These are phyloP conservation scores for Portunus trituberculatus DNA, from an alignment of 1,140 invertebrate species.

Conservation along the genomic window DNA sequence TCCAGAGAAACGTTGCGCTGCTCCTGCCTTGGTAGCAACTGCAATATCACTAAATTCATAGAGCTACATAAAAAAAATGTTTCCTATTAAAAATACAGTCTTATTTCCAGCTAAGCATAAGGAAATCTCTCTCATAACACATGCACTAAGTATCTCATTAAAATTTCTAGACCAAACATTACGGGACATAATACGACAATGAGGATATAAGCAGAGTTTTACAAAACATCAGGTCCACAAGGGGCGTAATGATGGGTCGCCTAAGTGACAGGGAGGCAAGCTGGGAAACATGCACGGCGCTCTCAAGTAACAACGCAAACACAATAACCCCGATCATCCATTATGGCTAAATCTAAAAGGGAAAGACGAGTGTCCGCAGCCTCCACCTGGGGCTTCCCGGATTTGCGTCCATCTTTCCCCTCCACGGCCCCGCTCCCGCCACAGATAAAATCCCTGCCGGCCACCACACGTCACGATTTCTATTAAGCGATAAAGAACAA, in stretches of 20 bases:
- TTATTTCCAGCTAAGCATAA: too few relatives aligned
- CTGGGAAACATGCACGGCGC: background rate
- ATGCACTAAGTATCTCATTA: too few relatives aligned
- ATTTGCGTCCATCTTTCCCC: background rate
- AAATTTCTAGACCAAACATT: too few relatives aligned
- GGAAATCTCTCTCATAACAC: too few relatives aligned
- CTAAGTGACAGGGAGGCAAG: background rate
- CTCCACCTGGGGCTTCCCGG: slow-evolving; percentile 15
- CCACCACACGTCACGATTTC: slow-evolving; percentile 40
- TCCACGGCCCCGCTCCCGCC: background rate
- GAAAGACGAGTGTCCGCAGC: background rate
- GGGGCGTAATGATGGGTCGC: too few relatives aligned
- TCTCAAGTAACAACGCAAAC: background rate
- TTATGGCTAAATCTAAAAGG: slow-evolving; percentile 12
- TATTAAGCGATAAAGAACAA: slow-evolving; percentile 42
- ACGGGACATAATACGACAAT: too few relatives aligned
- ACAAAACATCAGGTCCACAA: too few relatives aligned
- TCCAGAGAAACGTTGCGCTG: background rate
- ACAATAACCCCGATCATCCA: background rate
- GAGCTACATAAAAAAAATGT: too few relatives aligned
- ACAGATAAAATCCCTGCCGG: slow-evolving; percentile 28
- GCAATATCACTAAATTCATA: too few relatives aligned
- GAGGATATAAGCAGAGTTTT: too few relatives aligned
- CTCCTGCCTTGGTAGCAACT: background rate
- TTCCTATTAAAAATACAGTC: too few relatives aligned